phyloP scores from a whole-genome alignment of 2,113 vertebrate genomes.

The Turnix velox region DNA sequence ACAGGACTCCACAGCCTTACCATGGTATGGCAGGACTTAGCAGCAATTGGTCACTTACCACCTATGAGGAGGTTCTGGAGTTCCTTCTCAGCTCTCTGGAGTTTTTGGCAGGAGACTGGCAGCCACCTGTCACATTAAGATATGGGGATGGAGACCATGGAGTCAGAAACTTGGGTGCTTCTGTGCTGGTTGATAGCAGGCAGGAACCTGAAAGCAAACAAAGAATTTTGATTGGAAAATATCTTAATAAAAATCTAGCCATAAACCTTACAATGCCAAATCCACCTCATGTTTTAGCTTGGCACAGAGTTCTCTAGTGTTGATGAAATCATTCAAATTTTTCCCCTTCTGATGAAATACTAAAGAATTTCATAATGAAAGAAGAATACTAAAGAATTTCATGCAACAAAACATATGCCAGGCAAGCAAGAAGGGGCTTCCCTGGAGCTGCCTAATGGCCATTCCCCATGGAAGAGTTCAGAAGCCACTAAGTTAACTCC shows the following conservation, averaged over 20 bases:
- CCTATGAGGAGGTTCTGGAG: background rate
- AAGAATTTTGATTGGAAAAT: background rate
- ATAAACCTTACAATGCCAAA: background rate
- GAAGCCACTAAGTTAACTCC: background rate
- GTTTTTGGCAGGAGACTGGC: background rate
- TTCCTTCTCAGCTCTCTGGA: background rate
- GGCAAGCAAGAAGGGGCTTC: background rate
- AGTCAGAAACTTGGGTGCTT: background rate
- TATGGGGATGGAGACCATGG: fast-evolving
- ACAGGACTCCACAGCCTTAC: fast-evolving
- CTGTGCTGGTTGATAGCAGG: background rate
- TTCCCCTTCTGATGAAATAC: background rate
- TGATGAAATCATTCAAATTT: background rate
- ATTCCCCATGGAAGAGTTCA: background rate
- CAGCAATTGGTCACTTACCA: background rate
- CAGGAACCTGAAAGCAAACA: background rate
- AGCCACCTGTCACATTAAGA: background rate
- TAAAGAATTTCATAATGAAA: background rate
- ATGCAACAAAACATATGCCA: background rate
- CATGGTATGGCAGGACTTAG: fast-evolving
- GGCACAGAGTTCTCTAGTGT: background rate
- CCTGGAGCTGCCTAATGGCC: background rate
- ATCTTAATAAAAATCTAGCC: background rate
- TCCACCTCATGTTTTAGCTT: background rate
- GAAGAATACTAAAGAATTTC: background rate